Conservation (phyloP, 2,797 vertebrate genomes). For the Remorina albescens region DNA sequence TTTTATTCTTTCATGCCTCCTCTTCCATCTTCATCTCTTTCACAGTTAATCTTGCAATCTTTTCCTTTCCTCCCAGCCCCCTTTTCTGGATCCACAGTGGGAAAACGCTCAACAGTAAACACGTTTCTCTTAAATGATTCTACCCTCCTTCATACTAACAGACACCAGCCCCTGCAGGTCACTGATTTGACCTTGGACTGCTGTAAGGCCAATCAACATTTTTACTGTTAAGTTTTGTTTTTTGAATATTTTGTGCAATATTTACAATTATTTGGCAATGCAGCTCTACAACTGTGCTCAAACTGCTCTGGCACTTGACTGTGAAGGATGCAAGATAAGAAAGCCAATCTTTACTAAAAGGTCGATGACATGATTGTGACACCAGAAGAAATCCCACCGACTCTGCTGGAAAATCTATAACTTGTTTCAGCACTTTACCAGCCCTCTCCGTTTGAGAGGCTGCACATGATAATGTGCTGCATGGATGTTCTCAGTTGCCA, state of each 20-base stretch:
- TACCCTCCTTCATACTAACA: neutral
- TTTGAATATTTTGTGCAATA: too few species aligned
- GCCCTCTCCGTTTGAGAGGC: too few species aligned
- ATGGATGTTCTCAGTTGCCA: neutral
- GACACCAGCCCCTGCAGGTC: neutral
- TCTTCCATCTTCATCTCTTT: constrained; percentile 28
- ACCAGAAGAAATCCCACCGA: too few species aligned
- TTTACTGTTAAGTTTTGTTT: neutral
- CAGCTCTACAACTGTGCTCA: too few species aligned
- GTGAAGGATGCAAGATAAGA: neutral
- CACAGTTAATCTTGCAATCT: constrained; percentile 14
- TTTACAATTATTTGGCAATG: too few species aligned
- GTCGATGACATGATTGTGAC: neutral
- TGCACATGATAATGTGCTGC: too few species aligned
- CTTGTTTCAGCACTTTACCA: too few species aligned
- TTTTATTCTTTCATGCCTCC: constrained; percentile 30
- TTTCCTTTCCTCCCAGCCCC: neutral
- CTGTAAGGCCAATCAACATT: neutral
- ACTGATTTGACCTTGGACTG: neutral
- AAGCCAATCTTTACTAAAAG: neutral
- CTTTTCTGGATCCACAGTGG: neutral
- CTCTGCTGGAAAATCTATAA: too few species aligned
- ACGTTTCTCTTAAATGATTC: constrained; percentile 1
- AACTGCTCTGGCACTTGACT: too few species aligned
- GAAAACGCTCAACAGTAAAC: neutral